Evolutionary conservation across 2,113 vertebrate species (phyloP).

Genomic region (Morone saxatilis): DNA sequence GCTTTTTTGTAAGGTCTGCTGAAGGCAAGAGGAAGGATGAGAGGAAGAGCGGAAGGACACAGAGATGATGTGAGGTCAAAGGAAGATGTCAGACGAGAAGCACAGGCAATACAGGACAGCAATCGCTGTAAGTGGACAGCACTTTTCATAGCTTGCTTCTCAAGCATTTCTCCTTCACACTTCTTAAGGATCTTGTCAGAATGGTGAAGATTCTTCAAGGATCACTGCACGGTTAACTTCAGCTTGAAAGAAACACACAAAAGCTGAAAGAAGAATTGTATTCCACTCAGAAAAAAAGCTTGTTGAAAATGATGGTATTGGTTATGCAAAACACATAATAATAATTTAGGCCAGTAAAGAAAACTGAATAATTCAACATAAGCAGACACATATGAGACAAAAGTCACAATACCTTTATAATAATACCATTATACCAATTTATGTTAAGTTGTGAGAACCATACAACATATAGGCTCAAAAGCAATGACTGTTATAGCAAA

Average conservation of each 20-base stretch:
- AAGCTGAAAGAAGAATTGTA: neutral
- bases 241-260: conserved; percentile 10
- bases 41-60: conserved; percentile 22
- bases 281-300: neutral
- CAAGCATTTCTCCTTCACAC: conserved; percentile 30
- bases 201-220: conserved; percentile 1
- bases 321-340: neutral
- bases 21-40: conserved; percentile 2
- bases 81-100: conserved; percentile 27
- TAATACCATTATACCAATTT: too few species aligned
- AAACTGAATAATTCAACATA: neutral
- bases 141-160: conserved; percentile 32
- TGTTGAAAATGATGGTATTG: neutral
- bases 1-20: neutral
- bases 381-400: neutral
- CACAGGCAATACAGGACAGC: conserved; percentile 34
- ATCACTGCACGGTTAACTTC: neutral
- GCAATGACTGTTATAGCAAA: neutral
- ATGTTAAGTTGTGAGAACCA: too few species aligned
- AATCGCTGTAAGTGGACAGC: conserved; percentile 42
- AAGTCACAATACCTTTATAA: neutral
- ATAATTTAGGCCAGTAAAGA: neutral
- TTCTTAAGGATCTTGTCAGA: conserved; percentile 20
- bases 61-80: conserved; percentile 45
- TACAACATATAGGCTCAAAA: too few species aligned